Percentiles rank a stretch among this genome's conserved stretches.
These are phyloP conservation scores for Trisateles emortualis DNA, from an alignment of 2,888 invertebrate genomes.

Conservation along the genomic window DNA sequence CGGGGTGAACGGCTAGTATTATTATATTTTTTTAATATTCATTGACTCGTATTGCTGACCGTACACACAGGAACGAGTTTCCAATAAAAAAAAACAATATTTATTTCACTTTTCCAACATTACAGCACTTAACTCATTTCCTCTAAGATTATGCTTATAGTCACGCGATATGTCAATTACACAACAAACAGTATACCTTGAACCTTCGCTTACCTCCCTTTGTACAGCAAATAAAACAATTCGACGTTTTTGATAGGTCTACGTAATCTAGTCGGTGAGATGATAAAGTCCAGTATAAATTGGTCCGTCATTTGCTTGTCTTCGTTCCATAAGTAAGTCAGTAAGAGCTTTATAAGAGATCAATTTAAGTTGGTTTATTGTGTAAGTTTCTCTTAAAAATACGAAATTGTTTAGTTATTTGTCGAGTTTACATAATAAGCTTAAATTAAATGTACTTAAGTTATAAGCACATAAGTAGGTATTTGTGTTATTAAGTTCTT, in stretches of 20 bases:
- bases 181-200: slow-evolving; percentile 34
- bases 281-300: slow-evolving; percentile 16
- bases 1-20: too few species aligned
- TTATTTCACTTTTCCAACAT: slow-evolving; percentile 51
- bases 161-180: slow-evolving; percentile 61
- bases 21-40: too few species aligned
- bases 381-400: slow-evolving; percentile 21
- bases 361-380: background rate
- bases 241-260: slow-evolving; percentile 29
- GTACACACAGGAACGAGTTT: slow-evolving; percentile 43
- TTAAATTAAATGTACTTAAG: slow-evolving; percentile 26
- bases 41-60: too few species aligned
- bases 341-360: slow-evolving; percentile 3
- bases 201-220: slow-evolving; percentile 32
- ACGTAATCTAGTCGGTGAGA: slow-evolving; percentile 18
- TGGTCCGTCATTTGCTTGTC: background rate
- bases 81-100: slow-evolving; percentile 52
- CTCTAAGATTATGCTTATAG: slow-evolving; percentile 47
- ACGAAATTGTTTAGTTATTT: slow-evolving; percentile 28
- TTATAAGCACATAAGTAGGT: slow-evolving; percentile 14
- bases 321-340: background rate
- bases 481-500: slow-evolving; percentile 3
- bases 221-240: slow-evolving; percentile 14
- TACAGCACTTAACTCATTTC: slow-evolving; percentile 50
- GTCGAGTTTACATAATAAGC: slow-evolving; percentile 25